Conservation (phyloP, 2,113 vertebrate genomes). For the Collichthys lucidus region DNA sequence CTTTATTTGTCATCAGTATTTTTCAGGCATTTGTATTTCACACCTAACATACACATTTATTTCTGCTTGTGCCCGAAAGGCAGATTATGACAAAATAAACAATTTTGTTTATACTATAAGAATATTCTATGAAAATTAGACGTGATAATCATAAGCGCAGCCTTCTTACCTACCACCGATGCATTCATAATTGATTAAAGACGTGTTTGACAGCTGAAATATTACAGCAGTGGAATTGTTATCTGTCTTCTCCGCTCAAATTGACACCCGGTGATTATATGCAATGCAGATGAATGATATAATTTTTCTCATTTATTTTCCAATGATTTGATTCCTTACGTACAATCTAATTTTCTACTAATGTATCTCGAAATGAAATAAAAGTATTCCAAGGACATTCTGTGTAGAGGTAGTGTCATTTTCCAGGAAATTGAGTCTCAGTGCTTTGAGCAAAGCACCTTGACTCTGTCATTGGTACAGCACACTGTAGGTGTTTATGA, state of each 20-base stretch:
- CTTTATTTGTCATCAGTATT: neutral
- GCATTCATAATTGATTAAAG: slow-evolving; percentile 24
- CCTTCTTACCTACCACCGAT: neutral
- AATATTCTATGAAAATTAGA: neutral
- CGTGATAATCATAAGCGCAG: slow-evolving; percentile 6
- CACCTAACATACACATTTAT: neutral
- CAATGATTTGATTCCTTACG: slow-evolving; percentile 8
- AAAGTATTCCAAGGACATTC: slow-evolving; percentile 42
- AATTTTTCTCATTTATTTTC: slow-evolving; percentile 26
- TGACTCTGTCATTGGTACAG: slow-evolving; percentile 54
- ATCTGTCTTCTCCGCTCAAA: slow-evolving; percentile 21
- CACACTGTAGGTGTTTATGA: slow-evolving; percentile 25
- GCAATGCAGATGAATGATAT: slow-evolving; percentile 15
- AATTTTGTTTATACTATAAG: neutral
- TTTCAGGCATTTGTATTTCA: neutral
- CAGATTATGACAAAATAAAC: neutral
- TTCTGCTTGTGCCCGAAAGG: neutral
- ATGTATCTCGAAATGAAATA: slow-evolving; percentile 28
- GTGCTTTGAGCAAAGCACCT: slow-evolving; percentile 54
- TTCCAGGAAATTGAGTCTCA: slow-evolving; percentile 28
- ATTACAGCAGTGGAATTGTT: neutral
- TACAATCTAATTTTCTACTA: neutral
- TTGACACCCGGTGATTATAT: slow-evolving; percentile 22
- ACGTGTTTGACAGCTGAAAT: slow-evolving; percentile 12
- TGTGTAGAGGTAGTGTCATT: slow-evolving; percentile 24